Conservation (phyloP, 1,140 invertebrate species). For the Lepidurus apus region DNA sequence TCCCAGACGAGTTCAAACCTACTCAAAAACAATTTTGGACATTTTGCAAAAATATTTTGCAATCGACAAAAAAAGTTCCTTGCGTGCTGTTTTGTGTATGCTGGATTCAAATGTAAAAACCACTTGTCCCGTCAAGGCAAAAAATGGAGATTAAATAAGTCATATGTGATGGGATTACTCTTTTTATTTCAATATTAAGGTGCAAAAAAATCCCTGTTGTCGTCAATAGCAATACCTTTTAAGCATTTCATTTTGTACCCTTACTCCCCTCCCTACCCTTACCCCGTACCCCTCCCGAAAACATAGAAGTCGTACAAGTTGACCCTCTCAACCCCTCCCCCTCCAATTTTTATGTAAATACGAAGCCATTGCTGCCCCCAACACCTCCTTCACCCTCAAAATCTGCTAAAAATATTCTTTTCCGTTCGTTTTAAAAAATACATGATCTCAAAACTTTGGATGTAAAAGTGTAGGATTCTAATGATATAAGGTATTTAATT, state of each 20-base stretch:
- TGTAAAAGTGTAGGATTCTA: not conserved
- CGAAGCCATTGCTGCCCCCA: not conserved
- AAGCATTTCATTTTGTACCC: slow-evolving; percentile 6
- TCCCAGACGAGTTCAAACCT: not conserved
- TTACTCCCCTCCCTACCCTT: not conserved
- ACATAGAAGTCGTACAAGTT: not conserved
- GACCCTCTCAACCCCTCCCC: not conserved
- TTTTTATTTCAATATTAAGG: not conserved
- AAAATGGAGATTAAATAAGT: slow-evolving; percentile 2
- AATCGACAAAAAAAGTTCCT: not conserved
- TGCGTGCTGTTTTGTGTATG: not conserved
- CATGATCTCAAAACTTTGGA: slow-evolving; percentile 16
- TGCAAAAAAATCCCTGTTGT: not conserved
- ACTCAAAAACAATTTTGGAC: not conserved
- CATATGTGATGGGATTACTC: not conserved
- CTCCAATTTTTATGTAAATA: slow-evolving; percentile 4
- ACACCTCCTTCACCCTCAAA: not conserved
- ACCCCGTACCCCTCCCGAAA: too few species aligned
- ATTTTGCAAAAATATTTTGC: not conserved
- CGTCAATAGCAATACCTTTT: slow-evolving; percentile 16
- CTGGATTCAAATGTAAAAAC: not conserved
- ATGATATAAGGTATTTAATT: too few species aligned
- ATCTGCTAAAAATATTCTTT: slow-evolving; percentile 4
- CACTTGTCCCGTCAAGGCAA: not conserved
- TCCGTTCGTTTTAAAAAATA: slow-evolving; percentile 9